Evolutionary conservation across 2,113 vertebrate genomes (phyloP).

Genomic region (Solenodon paradoxus): DNA sequence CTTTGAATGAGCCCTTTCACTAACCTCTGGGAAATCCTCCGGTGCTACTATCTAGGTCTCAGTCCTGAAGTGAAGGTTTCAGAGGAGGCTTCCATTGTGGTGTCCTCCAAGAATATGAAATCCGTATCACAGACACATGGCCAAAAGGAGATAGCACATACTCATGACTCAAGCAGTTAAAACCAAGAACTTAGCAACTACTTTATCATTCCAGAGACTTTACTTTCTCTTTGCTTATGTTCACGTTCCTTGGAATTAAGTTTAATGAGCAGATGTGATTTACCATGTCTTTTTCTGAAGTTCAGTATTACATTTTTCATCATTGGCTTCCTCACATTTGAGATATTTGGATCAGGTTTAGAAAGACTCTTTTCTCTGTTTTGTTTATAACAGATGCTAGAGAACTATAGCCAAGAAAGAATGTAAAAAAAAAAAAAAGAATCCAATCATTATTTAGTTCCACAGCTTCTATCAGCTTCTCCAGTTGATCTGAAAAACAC

Average conservation of each 20-base stretch:
- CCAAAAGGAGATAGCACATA: neutral
- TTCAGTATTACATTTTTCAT: conserved; percentile 5
- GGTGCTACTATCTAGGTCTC: no score
- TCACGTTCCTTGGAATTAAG: neutral
- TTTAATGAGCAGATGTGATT: conserved; percentile 30
- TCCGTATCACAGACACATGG: neutral
- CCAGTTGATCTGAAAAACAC: neutral
- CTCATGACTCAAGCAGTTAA: neutral
- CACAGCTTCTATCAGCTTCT: neutral
- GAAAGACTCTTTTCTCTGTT: conserved; percentile 24
- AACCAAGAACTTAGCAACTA: neutral
- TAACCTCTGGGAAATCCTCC: neutral
- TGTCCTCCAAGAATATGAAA: no score
- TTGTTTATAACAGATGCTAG: conserved; percentile 62
- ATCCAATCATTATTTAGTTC: neutral
- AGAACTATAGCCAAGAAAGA: conserved; percentile 38
- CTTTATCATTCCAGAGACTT: conserved; percentile 17
- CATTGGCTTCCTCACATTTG: neutral
- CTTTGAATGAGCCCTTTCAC: neutral
- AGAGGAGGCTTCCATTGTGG: neutral
- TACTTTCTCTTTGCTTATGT: neutral
- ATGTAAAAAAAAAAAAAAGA: no score
- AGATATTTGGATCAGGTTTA: conserved; percentile 14
- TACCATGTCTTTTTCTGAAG: neutral
- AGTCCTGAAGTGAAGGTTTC: neutral